Evolutionary conservation across 1,140 invertebrate genomes (phyloP).

Genomic region (Drosophila paulistorum): DNA sequence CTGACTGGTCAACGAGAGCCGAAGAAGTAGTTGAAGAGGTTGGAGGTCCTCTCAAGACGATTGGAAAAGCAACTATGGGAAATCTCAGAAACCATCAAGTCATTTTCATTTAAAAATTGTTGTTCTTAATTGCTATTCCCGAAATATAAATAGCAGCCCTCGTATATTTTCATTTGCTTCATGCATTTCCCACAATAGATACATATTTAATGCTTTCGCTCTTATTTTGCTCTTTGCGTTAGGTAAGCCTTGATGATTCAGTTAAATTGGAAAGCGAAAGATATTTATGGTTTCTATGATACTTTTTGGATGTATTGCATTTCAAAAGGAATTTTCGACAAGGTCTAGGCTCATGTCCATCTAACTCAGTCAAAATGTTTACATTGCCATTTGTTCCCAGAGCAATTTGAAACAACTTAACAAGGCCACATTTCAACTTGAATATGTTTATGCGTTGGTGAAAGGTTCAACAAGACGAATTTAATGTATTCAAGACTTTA

Average conservation of each 20-base stretch:
- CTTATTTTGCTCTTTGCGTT: background rate
- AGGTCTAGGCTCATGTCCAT: constrained; percentile 10
- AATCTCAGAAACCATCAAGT: too few species aligned
- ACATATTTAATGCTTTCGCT: background rate
- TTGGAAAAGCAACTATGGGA: too few species aligned
- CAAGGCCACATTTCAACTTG: constrained; percentile 33
- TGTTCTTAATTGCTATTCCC: too few species aligned
- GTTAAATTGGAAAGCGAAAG: background rate
- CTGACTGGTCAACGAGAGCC: too few species aligned
- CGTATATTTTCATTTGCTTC: background rate
- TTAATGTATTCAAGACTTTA: too few species aligned
- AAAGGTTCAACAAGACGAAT: background rate
- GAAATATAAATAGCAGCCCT: too few species aligned
- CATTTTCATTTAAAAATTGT: too few species aligned
- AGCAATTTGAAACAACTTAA: constrained; percentile 57
- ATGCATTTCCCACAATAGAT: background rate
- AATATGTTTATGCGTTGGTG: constrained; percentile 33
- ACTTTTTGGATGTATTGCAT: background rate
- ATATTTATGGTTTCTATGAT: background rate
- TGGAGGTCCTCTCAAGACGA: too few species aligned
- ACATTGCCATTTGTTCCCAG: constrained; percentile 16
- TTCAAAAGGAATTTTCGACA: constrained; percentile 5
- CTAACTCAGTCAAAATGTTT: constrained; percentile 8
- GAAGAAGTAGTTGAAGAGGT: too few species aligned
- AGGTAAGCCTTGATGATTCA: constrained; percentile 3